Percentiles rank a stretch among this genome's conserved stretches.
Evolutionary conservation across 2,888 invertebrate species (phyloP).

Genomic region (Mythimna vitellina): DNA sequence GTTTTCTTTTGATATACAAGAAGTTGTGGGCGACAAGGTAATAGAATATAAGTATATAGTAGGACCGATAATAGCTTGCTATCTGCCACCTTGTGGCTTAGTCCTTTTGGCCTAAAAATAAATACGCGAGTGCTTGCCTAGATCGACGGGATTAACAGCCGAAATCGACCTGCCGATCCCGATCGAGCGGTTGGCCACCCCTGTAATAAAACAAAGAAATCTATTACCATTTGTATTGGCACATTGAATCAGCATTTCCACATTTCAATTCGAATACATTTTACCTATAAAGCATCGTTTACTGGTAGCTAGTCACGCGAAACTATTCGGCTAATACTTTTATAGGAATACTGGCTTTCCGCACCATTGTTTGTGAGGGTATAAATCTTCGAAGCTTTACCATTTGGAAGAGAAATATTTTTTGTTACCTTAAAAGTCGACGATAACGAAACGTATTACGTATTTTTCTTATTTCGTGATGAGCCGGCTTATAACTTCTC

Average conservation of each 20-base stretch:
- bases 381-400: slow-evolving; percentile 27
- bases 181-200: too few species aligned
- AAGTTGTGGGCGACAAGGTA: too few species aligned
- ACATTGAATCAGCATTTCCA: slow-evolving; percentile 31
- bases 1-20: too few species aligned
- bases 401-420: slow-evolving; percentile 24
- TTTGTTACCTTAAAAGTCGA: not conserved
- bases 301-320: slow-evolving; percentile 48
- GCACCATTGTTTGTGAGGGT: slow-evolving; percentile 7
- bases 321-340: slow-evolving; percentile 38
- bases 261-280: slow-evolving; percentile 44
- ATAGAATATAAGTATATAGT: too few species aligned
- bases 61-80: too few species aligned
- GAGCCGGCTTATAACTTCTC: too few species aligned
- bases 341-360: slow-evolving; percentile 20
- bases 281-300: slow-evolving; percentile 46
- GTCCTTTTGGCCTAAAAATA: too few species aligned
- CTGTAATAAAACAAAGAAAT: slow-evolving; percentile 29
- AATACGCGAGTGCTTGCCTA: too few species aligned
- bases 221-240: slow-evolving; percentile 33
- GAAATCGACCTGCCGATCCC: too few species aligned
- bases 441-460: not conserved
- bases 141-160: too few species aligned
- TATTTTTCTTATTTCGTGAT: slow-evolving; percentile 1
- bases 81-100: too few species aligned